Evolutionary conservation across 2,797 vertebrate genomes (phyloP).

Genomic region (Enteromius treurensis): DNA sequence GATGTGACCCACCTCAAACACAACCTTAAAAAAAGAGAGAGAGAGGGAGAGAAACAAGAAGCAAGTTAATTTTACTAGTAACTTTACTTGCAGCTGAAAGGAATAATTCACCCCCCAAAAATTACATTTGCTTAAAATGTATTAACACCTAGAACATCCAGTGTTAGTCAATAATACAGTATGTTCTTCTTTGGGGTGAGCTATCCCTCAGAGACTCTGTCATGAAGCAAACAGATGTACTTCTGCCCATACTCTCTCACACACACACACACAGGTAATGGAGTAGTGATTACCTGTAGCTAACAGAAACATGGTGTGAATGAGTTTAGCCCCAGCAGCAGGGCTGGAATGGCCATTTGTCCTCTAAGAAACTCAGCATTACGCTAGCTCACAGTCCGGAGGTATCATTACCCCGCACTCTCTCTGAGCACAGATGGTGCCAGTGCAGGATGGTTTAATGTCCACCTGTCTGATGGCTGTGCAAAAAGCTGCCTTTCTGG

Average conservation of each 20-base stretch:
- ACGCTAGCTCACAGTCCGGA: slow-evolving; percentile 68
- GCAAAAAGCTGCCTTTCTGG: slow-evolving; percentile 74
- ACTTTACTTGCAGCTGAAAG: not conserved
- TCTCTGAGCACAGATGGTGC: slow-evolving; percentile 80
- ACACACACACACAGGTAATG: slow-evolving; percentile 49
- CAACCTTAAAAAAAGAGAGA: slow-evolving; percentile 66
- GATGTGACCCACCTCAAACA: slow-evolving; percentile 77
- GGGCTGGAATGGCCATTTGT: slow-evolving; percentile 70
- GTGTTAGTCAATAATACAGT: too few species aligned
- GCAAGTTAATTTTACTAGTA: not conserved
- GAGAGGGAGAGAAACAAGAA: slow-evolving; percentile 32
- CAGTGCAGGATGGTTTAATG: slow-evolving; percentile 71
- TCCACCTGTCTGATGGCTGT: slow-evolving; percentile 78
- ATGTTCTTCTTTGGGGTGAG: not conserved
- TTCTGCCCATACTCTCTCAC: slow-evolving; percentile 38
- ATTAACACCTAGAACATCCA: not conserved
- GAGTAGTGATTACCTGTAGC: slow-evolving; percentile 48
- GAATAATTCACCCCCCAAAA: not conserved
- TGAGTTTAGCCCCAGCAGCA: slow-evolving; percentile 59
- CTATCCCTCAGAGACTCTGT: slow-evolving; percentile 56
- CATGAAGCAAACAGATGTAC: slow-evolving; percentile 48
- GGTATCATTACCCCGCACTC: slow-evolving; percentile 74
- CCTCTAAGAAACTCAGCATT: slow-evolving; percentile 67
- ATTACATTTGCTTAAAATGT: not conserved
- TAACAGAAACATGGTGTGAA: slow-evolving; percentile 44